A percentile compares a stretch with the other conserved stretches of the same genome.
Evolutionary conservation across 2,113 vertebrate species (phyloP).

Genomic region (Coptodon bakossiorum): DNA sequence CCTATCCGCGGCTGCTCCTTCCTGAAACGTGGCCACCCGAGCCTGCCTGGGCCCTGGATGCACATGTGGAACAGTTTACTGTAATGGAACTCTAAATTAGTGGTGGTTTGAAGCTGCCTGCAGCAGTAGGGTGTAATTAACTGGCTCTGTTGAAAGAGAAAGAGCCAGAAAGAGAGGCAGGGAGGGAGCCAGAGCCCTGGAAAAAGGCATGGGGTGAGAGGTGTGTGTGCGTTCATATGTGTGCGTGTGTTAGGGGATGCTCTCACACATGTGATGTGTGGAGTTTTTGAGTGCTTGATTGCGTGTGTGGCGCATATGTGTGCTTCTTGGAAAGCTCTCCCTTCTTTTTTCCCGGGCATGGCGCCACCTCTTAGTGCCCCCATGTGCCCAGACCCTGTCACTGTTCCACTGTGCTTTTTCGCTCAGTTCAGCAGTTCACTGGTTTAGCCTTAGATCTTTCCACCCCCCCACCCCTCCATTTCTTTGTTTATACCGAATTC

Average conservation of each 20-base stretch:
- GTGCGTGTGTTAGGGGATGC: conserved; percentile 20
- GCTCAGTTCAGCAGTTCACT: conserved; percentile 55
- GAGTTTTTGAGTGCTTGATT: conserved; percentile 46
- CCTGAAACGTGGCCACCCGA: conserved; percentile 79
- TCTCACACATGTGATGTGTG: conserved; percentile 40
- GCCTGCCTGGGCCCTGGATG: conserved; percentile 67
- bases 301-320: conserved; percentile 37
- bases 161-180: conserved; percentile 71
- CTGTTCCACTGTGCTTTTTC: conserved; percentile 43
- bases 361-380: conserved; percentile 69
- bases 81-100: conserved; percentile 84
- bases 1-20: conserved; percentile 67
- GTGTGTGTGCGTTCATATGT: conserved; percentile 37
- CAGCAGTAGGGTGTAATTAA: conserved; percentile 82
- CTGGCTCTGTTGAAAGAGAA: conserved; percentile 79
- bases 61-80: conserved; percentile 84
- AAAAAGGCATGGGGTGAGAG: conserved; percentile 52
- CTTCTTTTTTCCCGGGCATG: conserved; percentile 41
- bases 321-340: conserved; percentile 31
- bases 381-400: conserved; percentile 67
- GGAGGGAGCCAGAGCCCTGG: conserved; percentile 55
- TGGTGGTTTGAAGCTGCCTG: conserved; percentile 80
- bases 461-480: neutral
- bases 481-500: conserved; percentile 66
- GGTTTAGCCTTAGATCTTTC: conserved; percentile 36